These are phyloP conservation scores for Rotaria socialis DNA, from an alignment of 2,888 invertebrate species.

Conservation along the genomic window DNA sequence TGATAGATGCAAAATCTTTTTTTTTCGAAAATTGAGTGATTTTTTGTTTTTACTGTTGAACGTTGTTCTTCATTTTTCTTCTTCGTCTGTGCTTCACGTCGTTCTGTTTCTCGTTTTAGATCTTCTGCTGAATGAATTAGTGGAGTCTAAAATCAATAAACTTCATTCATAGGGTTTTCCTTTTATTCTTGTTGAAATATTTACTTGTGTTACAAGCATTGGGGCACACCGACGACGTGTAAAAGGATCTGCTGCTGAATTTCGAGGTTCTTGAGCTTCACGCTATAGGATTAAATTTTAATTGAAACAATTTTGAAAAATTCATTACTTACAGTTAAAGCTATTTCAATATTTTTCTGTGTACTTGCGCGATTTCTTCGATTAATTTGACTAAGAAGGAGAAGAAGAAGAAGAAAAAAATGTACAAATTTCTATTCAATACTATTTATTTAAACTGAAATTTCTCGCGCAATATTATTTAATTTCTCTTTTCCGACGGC, in stretches of 20 bases:
- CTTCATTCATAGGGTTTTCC: no score
- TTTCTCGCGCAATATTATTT: neutral
- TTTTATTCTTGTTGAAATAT: no score
- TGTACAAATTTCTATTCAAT: no score
- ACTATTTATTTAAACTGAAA: neutral
- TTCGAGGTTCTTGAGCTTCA: conserved; percentile 49
- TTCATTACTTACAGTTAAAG: neutral
- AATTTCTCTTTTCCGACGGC: neutral
- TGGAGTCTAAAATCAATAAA: neutral
- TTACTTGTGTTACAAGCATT: conserved; percentile 56
- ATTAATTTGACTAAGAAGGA: conserved; percentile 29
- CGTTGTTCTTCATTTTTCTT: neutral
- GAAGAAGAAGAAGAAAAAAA: neutral
- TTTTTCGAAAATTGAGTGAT: neutral
- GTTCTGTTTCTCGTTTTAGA: neutral
- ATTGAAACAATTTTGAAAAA: neutral
- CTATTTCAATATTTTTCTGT: conserved; percentile 22
- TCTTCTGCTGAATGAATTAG: neutral
- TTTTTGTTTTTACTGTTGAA: neutral
- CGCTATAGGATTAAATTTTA: neutral
- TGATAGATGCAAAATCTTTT: neutral
- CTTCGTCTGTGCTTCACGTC: neutral
- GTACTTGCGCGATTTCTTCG: neutral
- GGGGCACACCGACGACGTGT: conserved; percentile 63
- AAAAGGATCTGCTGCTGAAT: conserved; percentile 58